Percentiles rank a stretch among this genome's conserved stretches.
Evolutionary conservation across 2,113 vertebrate genomes (phyloP).

Genomic region (Okapia johnstoni): DNA sequence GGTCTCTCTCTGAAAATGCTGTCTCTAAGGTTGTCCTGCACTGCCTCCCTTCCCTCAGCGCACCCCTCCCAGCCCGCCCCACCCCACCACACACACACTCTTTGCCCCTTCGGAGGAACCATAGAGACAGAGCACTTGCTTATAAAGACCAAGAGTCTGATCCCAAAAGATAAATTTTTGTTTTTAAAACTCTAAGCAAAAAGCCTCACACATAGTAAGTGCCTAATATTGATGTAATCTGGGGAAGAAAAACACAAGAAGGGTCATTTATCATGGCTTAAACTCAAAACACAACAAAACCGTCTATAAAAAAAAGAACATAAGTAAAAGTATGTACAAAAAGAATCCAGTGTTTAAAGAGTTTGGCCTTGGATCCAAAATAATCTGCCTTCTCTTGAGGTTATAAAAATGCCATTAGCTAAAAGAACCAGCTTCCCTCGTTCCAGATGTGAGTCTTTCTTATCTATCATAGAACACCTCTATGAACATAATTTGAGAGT

Average conservation of each 20-base stretch:
- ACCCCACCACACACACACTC: too few species aligned
- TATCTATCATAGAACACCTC: background rate
- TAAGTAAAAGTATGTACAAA: background rate
- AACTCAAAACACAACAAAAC: background rate
- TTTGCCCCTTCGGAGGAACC: background rate
- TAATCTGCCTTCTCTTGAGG: background rate
- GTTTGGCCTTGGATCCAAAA: background rate
- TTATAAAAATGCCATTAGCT: background rate
- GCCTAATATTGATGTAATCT: background rate
- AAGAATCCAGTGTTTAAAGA: background rate
- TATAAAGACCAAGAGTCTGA: background rate
- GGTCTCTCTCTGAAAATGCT: background rate
- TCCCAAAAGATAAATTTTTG: background rate
- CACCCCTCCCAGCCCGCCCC: fast-evolving
- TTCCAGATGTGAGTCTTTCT: background rate
- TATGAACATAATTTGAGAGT: background rate
- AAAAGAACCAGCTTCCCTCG: background rate
- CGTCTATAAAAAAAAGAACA: background rate
- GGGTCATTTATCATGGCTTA: background rate
- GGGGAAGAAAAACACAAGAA: background rate
- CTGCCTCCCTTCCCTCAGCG: background rate
- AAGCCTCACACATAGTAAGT: background rate
- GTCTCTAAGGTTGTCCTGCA: background rate
- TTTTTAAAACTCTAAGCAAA: background rate
- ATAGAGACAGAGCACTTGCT: background rate